Percentiles rank a stretch among this genome's conserved stretches.
phyloP scores from a whole-genome alignment of 2,797 vertebrate genomes.

The Meda fulgida region DNA sequence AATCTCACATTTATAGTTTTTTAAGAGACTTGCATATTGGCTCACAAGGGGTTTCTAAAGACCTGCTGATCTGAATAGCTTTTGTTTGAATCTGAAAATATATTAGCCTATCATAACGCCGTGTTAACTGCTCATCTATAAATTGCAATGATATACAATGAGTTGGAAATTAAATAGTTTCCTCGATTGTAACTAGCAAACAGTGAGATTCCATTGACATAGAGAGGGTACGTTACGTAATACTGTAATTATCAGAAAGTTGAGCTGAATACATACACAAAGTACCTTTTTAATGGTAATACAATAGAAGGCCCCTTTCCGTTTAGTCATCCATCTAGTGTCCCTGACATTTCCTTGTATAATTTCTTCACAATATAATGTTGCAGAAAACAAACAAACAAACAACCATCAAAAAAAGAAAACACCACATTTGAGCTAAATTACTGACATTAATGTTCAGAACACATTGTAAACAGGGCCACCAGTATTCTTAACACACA shows the following conservation, averaged over 20 bases:
- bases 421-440: slow-evolving; percentile 56
- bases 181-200: slow-evolving; percentile 48
- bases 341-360: slow-evolving; percentile 56
- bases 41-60: slow-evolving; percentile 29
- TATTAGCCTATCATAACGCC: slow-evolving; percentile 14
- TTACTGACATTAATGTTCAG: slow-evolving; percentile 4
- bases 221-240: slow-evolving; percentile 53
- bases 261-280: slow-evolving; percentile 52
- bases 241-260: slow-evolving; percentile 59
- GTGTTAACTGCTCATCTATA: slow-evolving; percentile 9
- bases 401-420: not conserved
- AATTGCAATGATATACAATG: slow-evolving; percentile 11
- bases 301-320: slow-evolving; percentile 41
- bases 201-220: slow-evolving; percentile 44
- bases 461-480: slow-evolving; percentile 52
- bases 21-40: slow-evolving; percentile 24
- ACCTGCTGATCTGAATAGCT: slow-evolving; percentile 18
- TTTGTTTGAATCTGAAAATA: slow-evolving; percentile 6
- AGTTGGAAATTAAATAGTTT: slow-evolving; percentile 26
- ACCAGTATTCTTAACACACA: slow-evolving; percentile 27
- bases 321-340: slow-evolving; percentile 47
- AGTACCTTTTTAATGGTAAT: slow-evolving; percentile 52
- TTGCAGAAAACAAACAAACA: slow-evolving; percentile 22
- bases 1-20: slow-evolving; percentile 38
- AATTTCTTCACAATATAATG: slow-evolving; percentile 51